Percentiles rank a stretch among this genome's conserved stretches.
Evolutionary conservation across 1,140 invertebrate species (phyloP).

Genomic region (Drosophila mayri): DNA sequence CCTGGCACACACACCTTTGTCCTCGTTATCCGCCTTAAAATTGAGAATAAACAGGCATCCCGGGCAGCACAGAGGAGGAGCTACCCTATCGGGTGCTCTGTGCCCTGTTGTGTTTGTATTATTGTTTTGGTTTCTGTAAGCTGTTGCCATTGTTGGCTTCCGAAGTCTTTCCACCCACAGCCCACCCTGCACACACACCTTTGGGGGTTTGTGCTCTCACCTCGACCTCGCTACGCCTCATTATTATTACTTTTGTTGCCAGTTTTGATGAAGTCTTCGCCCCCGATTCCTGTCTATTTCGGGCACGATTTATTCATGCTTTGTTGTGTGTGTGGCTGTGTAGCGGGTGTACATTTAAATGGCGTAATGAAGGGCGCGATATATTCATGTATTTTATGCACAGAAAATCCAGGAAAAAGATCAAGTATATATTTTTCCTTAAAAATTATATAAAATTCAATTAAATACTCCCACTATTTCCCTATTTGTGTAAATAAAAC

Average conservation of each 20-base stretch:
- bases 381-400: slow-evolving; percentile 28
- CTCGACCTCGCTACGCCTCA: slow-evolving; percentile 13
- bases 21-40: slow-evolving; percentile 2
- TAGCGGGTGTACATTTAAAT: slow-evolving; percentile 1
- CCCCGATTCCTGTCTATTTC: slow-evolving; percentile 54
- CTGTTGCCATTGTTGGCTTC: too few species aligned
- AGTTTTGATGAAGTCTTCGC: slow-evolving; percentile 65
- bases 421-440: neutral
- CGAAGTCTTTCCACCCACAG: neutral
- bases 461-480: neutral
- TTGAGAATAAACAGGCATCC: slow-evolving; percentile 4
- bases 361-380: slow-evolving; percentile 33
- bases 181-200: slow-evolving; percentile 34
- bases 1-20: slow-evolving; percentile 9
- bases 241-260: slow-evolving; percentile 64
- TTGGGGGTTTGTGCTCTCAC: slow-evolving; percentile 11
- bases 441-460: too few species aligned
- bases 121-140: too few species aligned
- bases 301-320: slow-evolving; percentile 63
- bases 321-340: slow-evolving; percentile 19
- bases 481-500: too few species aligned
- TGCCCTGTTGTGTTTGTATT: too few species aligned
- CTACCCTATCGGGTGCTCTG: too few species aligned
- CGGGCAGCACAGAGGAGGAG: neutral
- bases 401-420: neutral